Evolutionary conservation across 2,888 invertebrate species (phyloP), one percentile per base, ranked within the genome.

Genomic region (Trilocha varians): DNA sequence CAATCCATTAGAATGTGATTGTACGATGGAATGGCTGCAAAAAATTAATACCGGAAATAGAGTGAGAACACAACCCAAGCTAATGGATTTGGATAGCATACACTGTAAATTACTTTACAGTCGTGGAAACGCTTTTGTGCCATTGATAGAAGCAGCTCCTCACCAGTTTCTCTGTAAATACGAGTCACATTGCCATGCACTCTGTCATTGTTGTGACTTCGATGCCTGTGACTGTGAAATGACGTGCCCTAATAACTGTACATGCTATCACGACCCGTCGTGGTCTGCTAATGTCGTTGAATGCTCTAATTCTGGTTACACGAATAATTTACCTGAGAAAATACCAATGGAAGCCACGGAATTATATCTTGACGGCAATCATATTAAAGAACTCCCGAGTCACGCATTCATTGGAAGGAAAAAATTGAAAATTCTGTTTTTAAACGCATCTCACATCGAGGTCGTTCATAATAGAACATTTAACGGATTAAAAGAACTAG

Each of bases 321-420:
- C 88, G 39, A 88, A 88, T 61, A 87, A 85, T 60, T 84, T 95
- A 53, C 94, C 94, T 14, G 92, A 93, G 52, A 90, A 91, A 78
- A 93, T 96, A 66, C 96, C 96, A 8, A 95, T 96, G 94, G 94
- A 95, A 68, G 93, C 95, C 45, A 95, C 95, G n/a, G 91, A 94
- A 67, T 87, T 96, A 52, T 94, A 93, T 66, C 86, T 96, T 48
- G 95, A 95, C 71, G 95, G 95, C 49, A 94, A 95, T 75, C 90
- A 93, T 69, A 87, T 96, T 56, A 89, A 90, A 59, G 87, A 89
- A 43, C 87, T 96, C 42, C 89, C 91, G 52, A 92, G 93, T 72
- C 94, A 95, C 78, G 92, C 93, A 34, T 95, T 96, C 75, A 93
- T 96, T 55, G 95, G 94, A 3, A 88, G 94, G 52, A 94, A 93